Evolutionary conservation across 1,140 invertebrate genomes (phyloP).

Genomic region (Gryllus bimaculatus): DNA sequence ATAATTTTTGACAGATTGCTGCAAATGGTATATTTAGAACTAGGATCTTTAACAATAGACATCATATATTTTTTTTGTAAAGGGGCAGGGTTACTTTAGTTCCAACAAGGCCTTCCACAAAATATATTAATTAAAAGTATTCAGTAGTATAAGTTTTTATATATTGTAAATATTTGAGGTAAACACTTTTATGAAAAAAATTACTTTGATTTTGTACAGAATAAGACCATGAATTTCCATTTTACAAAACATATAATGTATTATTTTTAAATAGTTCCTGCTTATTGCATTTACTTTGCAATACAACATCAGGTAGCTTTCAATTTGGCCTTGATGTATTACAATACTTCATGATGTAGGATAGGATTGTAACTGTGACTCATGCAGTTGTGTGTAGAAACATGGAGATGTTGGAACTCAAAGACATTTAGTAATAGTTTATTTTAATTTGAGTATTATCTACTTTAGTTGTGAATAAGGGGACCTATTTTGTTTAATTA

Average conservation of each 20-base stretch:
- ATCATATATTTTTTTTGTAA: conserved; percentile 2
- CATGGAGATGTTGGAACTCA: too few species aligned
- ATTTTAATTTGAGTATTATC: too few species aligned
- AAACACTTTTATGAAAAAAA: conserved; percentile 2
- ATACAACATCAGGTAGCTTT: background rate
- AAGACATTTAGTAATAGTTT: too few species aligned
- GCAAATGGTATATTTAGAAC: background rate
- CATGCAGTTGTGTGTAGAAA: too few species aligned
- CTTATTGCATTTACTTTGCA: background rate
- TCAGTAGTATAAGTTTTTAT: background rate
- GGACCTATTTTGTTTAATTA: too few species aligned
- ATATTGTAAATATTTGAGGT: background rate
- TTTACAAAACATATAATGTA: background rate
- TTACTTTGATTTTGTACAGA: background rate
- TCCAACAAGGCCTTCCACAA: conserved; percentile 3
- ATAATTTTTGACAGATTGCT: conserved; percentile 2
- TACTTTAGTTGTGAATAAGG: too few species aligned
- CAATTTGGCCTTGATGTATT: too few species aligned
- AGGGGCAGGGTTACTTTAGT: conserved; percentile 3
- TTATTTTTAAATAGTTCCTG: background rate
- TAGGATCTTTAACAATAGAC: conserved; percentile 5
- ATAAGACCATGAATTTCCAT: background rate
- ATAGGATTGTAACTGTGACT: too few species aligned
- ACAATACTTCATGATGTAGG: too few species aligned
- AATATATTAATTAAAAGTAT: background rate